These are phyloP conservation scores for Nephrotoma appendiculata DNA, from an alignment of 2,888 invertebrate genomes.

Conservation along the genomic window DNA sequence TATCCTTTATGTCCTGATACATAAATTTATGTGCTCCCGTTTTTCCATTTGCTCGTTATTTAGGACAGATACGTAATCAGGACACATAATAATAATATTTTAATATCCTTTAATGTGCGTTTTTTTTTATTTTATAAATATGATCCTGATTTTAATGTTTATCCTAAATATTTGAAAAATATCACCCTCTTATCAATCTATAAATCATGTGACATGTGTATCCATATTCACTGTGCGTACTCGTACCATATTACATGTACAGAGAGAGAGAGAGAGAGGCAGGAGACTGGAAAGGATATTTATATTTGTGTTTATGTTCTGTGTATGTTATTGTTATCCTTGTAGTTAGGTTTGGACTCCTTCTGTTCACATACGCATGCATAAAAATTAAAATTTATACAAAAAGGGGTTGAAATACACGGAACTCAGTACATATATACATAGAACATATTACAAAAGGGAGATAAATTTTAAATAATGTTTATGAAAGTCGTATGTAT, in stretches of 20 bases:
- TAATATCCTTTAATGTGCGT: background rate
- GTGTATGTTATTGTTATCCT: background rate
- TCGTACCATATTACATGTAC: background rate
- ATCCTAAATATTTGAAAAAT: background rate
- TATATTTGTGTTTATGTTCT: background rate
- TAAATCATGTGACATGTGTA: conserved; percentile 4
- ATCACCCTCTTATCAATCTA: background rate
- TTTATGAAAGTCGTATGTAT: background rate
- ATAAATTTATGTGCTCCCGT: background rate
- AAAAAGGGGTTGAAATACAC: background rate
- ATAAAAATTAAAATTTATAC: background rate
- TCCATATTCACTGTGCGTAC: background rate
- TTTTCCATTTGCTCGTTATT: background rate
- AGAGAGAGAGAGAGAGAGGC: too few relatives aligned
- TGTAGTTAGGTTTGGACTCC: background rate
- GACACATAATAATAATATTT: background rate
- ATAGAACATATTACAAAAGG: background rate
- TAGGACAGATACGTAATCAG: background rate
- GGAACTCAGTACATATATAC: too few relatives aligned
- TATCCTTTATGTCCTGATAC: background rate
- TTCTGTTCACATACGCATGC: background rate
- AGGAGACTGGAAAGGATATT: background rate
- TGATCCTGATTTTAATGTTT: background rate
- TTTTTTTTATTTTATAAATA: background rate
- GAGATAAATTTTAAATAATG: background rate